phyloP scores from a whole-genome alignment of 1,140 invertebrate species.

The Rhopalosiphum padi region DNA sequence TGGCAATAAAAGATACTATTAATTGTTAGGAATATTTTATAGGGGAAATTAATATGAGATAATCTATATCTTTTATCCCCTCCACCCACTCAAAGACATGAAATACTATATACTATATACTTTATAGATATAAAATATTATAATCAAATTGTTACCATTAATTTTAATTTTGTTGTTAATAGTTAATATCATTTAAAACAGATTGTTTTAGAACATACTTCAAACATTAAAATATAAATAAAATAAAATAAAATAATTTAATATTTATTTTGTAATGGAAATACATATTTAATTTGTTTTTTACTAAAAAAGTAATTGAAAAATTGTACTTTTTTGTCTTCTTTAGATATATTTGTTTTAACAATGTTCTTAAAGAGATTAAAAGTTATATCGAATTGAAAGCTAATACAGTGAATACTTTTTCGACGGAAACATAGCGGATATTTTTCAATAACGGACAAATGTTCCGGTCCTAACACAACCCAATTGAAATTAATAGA shows the following conservation, averaged over 20 bases:
- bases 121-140: background rate
- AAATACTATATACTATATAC: background rate
- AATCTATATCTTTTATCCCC: background rate
- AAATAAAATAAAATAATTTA: background rate
- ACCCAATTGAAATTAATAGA: background rate
- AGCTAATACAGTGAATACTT: background rate
- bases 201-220: background rate
- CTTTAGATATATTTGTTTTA: background rate
- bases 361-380: background rate
- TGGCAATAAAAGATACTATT: background rate
- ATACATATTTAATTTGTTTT: background rate
- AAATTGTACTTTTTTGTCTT: too few relatives aligned
- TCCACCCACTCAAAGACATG: background rate
- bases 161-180: background rate
- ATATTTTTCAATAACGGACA: background rate
- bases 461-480: background rate
- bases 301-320: background rate
- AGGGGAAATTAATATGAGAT: background rate
- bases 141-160: background rate
- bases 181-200: background rate
- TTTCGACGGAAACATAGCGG: background rate
- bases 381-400: background rate
- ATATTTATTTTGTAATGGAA: background rate
- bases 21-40: too few relatives aligned
- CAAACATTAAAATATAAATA: background rate